Base-by-base conservation (phyloP, 2,113 vertebrate species). In the Sprattus sprattus region DNA sequence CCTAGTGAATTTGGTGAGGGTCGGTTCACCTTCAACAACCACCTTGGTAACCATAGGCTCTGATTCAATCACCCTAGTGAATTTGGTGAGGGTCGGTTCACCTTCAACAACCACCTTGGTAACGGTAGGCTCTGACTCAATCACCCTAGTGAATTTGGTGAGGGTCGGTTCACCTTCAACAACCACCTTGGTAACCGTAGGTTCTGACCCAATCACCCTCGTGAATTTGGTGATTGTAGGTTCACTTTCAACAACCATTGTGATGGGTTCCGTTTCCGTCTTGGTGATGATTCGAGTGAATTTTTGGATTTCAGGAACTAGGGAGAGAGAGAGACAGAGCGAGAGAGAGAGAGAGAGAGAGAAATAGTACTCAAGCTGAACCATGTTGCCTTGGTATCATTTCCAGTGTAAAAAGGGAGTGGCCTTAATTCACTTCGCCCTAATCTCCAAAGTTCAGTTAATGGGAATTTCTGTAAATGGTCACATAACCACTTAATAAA, bases 281-380 rank as follows among this genome's bases (percentile, higher is more conserved):
- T 64, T 64, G 60, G 60, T 64, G 22, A 88, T 85, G 45, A 88
- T 50, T 52, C 54, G 0, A 1, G 90, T 88, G 67, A 87, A 54
- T 82, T 81, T 85, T 7, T 81, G 80, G 47, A 22, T 0, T 75
- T 89, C 80, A 18, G 94, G 92, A 16, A 81, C 92, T 94, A 85
- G 46, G 46, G 46, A 39, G 71, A 11, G 81, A 49, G 89, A 57
- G 22, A 39, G 16, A 82, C 57, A 85, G 11, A 57, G 32, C 78
- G 25, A 46, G 47, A 49, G 6, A 49, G 47, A 49, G 6, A 49
- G 50, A 52, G 50, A 60, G 54, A 60, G 18, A 22, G 18, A 22
- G 54, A 60, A 3, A 54, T 54, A 15, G 52, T 60, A 6, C 6
- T 20, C 7, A 39, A 39, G 39, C 39, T 39, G 39, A 39, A 39